Percentiles rank a stretch among this genome's conserved stretches.
Evolutionary conservation across 2,113 vertebrate species (phyloP).

Genomic region (Mionectes macconnelli): DNA sequence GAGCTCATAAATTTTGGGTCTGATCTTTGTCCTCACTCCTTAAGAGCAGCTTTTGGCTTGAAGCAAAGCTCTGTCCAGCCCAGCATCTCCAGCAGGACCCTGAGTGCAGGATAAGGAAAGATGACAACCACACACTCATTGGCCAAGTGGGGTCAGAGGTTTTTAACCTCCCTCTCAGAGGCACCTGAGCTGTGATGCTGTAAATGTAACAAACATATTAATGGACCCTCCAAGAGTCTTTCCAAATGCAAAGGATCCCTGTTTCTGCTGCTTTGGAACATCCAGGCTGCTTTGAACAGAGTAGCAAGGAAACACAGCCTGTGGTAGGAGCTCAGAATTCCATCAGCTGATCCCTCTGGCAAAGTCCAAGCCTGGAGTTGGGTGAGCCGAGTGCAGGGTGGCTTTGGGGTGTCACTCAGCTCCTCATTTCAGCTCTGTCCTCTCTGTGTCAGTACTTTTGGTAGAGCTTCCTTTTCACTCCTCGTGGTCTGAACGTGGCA

Average conservation of each 20-base stretch:
- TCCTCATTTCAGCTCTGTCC: neutral
- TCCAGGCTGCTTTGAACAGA: neutral
- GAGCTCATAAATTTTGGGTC: neutral
- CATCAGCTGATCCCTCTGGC: accelerated
- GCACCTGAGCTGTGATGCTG: neutral
- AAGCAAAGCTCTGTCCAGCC: neutral
- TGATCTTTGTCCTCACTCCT: neutral
- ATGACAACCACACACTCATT: neutral
- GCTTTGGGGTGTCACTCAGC: neutral
- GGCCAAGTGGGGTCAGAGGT: neutral
- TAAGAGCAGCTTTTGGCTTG: neutral
- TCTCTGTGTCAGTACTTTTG: neutral
- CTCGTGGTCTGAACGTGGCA: neutral
- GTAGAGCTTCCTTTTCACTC: neutral
- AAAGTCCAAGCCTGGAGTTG: neutral
- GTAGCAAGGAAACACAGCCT: accelerated
- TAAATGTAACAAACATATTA: neutral
- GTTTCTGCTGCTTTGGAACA: neutral
- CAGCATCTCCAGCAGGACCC: neutral
- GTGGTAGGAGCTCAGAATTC: accelerated
- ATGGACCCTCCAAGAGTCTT: neutral
- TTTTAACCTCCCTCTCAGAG: neutral
- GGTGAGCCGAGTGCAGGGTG: neutral
- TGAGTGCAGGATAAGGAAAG: neutral
- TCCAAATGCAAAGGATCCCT: neutral